These are phyloP conservation scores for Dicaeum eximium DNA, from an alignment of 2,113 vertebrate genomes.

Conservation along the genomic window DNA sequence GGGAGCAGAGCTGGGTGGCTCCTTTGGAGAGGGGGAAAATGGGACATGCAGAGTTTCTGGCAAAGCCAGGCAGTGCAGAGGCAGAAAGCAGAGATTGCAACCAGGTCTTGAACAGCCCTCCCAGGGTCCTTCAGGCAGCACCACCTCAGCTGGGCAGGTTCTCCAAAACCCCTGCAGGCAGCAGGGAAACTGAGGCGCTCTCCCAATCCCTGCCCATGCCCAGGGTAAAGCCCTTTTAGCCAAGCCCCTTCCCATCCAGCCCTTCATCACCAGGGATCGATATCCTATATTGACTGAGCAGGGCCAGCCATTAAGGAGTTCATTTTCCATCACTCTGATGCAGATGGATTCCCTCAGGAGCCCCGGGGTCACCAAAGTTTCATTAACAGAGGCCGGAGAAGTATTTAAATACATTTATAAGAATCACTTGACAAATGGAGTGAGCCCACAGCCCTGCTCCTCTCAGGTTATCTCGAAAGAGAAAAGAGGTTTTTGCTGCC, in stretches of 20 bases:
- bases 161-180: not conserved
- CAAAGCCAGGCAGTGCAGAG: not conserved
- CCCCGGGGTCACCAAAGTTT: slow-evolving; percentile 35
- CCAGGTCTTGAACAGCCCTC: not conserved
- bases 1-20: not conserved
- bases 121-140: not conserved
- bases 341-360: slow-evolving; percentile 42
- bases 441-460: not conserved
- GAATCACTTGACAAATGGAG: not conserved
- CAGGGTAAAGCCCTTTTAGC: not conserved
- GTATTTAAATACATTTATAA: slow-evolving; percentile 36
- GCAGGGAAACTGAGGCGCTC: not conserved
- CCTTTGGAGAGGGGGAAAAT: not conserved
- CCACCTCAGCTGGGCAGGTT: not conserved
- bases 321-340: slow-evolving; percentile 63
- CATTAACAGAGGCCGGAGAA: slow-evolving; percentile 37
- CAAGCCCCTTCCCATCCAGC: slow-evolving; percentile 28
- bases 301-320: slow-evolving; percentile 54
- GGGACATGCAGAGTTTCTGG: not conserved
- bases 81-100: not conserved
- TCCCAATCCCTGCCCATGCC: not conserved
- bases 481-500: not conserved
- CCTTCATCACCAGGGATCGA: slow-evolving; percentile 49
- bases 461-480: not conserved
- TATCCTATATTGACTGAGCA: slow-evolving; percentile 32